A percentile compares a stretch with the other conserved stretches of the same genome.
phyloP scores from a whole-genome alignment of 2,113 vertebrate genomes.

The Cyanoderma ruficeps region DNA sequence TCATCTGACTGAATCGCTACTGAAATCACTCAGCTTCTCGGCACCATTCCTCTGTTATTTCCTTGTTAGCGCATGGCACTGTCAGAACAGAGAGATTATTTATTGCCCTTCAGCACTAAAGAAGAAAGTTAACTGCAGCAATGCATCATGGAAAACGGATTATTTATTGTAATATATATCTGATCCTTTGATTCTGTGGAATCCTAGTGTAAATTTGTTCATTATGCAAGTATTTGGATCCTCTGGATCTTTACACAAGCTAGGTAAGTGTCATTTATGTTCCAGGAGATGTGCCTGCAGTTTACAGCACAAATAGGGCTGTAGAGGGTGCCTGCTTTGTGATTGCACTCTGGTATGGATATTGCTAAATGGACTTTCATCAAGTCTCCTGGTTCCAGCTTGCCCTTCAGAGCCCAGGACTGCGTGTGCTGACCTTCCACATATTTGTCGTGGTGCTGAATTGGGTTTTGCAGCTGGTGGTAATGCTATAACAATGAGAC shows the following conservation, averaged over 20 bases:
- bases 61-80: background rate
- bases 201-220: background rate
- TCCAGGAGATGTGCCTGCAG: background rate
- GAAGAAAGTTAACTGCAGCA: background rate
- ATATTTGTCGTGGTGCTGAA: background rate
- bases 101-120: background rate
- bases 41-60: background rate
- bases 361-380: background rate
- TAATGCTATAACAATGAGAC: background rate
- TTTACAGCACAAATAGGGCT: background rate
- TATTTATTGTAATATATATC: background rate
- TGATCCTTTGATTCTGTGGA: background rate
- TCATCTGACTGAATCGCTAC: background rate
- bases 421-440: background rate
- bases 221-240: background rate
- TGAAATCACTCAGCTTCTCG: background rate
- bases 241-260: background rate
- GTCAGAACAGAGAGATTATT: conserved; percentile 7
- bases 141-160: background rate
- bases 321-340: background rate
- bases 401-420: background rate
- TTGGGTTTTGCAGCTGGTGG: background rate
- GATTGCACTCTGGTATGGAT: background rate
- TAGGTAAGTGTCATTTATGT: background rate
- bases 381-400: background rate